Evolutionary conservation across 1,140 invertebrate genomes (phyloP).

Genomic region (silkworm (Bombyx mori)): ASM3026992v2 NC_085123.1:9154501-9155000

Average conservation of each 20-base stretch:
- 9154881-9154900: no score
- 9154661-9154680: slow-evolving; percentile 12
- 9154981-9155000: no score
- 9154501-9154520: no score
- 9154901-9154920: no score
- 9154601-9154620: slow-evolving; percentile 12
- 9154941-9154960: no score
- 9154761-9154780: neutral
- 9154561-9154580: no score
- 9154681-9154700: slow-evolving; percentile 9
- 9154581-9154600: slow-evolving; percentile 8
- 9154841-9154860: no score
- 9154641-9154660: slow-evolving; percentile 17
- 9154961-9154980: no score
- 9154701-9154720: slow-evolving; percentile 25
- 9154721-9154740: slow-evolving; percentile 33
- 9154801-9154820: neutral
- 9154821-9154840: neutral
- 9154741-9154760: slow-evolving; percentile 20
- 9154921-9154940: no score
- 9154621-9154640: slow-evolving; percentile 17
- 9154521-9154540: no score
- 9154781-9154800: slow-evolving; percentile 1
- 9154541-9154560: neutral
- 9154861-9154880: no score